These are phyloP conservation scores for Hyperoplus lanceolatus DNA, from an alignment of 2,797 vertebrate species.

Conservation along the genomic window DNA sequence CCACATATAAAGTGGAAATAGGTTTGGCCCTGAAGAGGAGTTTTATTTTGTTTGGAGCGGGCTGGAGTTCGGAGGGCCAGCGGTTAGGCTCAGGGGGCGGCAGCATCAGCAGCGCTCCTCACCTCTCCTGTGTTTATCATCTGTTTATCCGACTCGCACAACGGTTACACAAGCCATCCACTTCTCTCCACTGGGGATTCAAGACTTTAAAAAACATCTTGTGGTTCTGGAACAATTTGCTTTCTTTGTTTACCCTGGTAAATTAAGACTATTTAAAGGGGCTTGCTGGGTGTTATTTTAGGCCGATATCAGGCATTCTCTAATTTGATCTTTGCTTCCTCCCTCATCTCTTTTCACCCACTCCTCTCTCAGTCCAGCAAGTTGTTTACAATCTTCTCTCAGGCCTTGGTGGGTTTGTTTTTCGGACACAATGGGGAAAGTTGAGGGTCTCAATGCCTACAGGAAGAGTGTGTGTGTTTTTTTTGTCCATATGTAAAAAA, in stretches of 20 bases:
- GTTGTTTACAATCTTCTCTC: constrained; percentile 28
- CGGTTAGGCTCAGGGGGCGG: constrained; percentile 34
- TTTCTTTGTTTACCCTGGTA: constrained; percentile 38
- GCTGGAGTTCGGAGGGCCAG: constrained; percentile 21
- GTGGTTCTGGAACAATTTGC: constrained; percentile 8
- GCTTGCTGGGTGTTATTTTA: constrained; percentile 46
- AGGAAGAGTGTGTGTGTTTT: constrained; percentile 27
- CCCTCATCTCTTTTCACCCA: not conserved
- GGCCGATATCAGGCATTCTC: constrained; percentile 20
- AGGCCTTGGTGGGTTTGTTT: constrained; percentile 25
- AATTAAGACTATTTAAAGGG: constrained; percentile 35
- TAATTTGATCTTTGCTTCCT: constrained; percentile 16
- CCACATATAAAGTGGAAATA: constrained; percentile 23
- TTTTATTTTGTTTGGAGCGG: constrained; percentile 66
- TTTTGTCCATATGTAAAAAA: too few relatives aligned
- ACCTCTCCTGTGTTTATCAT: constrained; percentile 48
- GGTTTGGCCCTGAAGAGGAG: constrained; percentile 33
- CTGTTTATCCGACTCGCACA: constrained; percentile 48
- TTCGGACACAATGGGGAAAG: constrained; percentile 27
- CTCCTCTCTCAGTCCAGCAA: constrained; percentile 18
- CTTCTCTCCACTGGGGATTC: constrained; percentile 28
- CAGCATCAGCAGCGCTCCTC: constrained; percentile 43
- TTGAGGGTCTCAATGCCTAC: constrained; percentile 7
- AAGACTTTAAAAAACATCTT: constrained; percentile 32
- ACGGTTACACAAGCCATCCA: constrained; percentile 31